Evolutionary conservation across 2,888 invertebrate species (phyloP).

Genomic region (Neocrepidodera transversa): DNA sequence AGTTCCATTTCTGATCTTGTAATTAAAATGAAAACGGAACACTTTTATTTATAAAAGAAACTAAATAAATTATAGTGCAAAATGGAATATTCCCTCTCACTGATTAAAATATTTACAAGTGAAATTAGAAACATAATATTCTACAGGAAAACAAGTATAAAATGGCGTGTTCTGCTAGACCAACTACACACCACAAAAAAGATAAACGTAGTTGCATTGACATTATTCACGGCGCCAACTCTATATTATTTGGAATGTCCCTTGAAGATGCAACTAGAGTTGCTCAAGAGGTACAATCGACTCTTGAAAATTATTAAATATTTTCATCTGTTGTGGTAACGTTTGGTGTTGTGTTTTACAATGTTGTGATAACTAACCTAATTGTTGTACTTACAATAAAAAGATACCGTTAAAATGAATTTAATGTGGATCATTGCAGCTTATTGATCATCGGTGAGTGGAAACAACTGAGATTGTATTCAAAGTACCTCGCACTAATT

Average conservation of each 20-base stretch:
- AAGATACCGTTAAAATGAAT: background rate
- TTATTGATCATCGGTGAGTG: background rate
- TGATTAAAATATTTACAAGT: too few species aligned
- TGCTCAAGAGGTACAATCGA: slow-evolving; percentile 46
- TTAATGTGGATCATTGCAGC: background rate
- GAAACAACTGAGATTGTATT: background rate
- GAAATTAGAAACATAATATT: slow-evolving; percentile 19
- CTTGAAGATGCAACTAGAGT: slow-evolving; percentile 48
- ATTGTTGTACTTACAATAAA: background rate
- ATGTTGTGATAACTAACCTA: background rate
- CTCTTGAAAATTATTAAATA: slow-evolving; percentile 8
- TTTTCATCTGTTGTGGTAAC: slow-evolving; percentile 37
- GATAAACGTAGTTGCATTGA: slow-evolving; percentile 46
- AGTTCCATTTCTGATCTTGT: too few species aligned
- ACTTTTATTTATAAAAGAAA: too few species aligned
- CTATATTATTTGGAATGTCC: slow-evolving; percentile 50
- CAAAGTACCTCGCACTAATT: background rate
- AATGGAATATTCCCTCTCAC: too few species aligned
- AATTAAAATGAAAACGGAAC: too few species aligned
- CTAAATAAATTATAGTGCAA: too few species aligned
- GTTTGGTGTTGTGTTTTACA: slow-evolving; percentile 35
- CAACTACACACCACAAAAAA: slow-evolving; percentile 40
- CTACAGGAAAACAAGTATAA: slow-evolving; percentile 43
- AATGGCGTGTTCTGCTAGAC: slow-evolving; percentile 39
- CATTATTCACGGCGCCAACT: slow-evolving; percentile 47